Evolutionary conservation across 2,888 invertebrate species (phyloP), one percentile per base, ranked within the genome.

Genomic region (Morinoia aosen): DNA sequence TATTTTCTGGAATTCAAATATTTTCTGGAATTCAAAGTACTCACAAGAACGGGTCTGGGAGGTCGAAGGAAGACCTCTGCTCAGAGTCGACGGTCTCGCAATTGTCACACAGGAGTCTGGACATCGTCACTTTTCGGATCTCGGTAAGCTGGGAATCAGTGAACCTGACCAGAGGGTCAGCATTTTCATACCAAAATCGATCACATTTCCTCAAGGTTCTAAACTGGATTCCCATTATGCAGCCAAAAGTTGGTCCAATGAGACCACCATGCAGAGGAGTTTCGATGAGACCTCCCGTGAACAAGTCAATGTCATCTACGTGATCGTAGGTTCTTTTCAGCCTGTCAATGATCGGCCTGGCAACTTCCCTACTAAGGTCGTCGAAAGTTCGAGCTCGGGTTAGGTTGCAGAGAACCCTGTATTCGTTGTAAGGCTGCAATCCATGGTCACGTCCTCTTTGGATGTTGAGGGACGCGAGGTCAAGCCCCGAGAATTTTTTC

Each of bases 401-500:
- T 96, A 98, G 97, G 96, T 98, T 98, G 97, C 98, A 98, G 48
- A 97, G 96, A 33, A 97, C 97, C 58, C 98, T 97, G 97, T 97
- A 97, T 90, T 97, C 97, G 96, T 97, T 97, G 97, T 97, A 97
- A 0, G 97, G 97, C 40, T 97, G 97, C 7, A 97, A 96, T 11
- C 97, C 97, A 96, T 97, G 97, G 97, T 97, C 97, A 90, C 97
- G 97, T 58, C 97, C 97, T 97, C 99, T 98, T 97, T 99, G 99
- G 95, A 99, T 98, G 97, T 99, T 99, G 48, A 99, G 97, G 0
- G 99, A 98, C n/a, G 99, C 98, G 95, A 99, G 97, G 97, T 99
- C 99, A 96, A 99, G 98, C 16, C 99, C 99, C 0, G 99, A 99
- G 97, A 99, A 99, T 0, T 99, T 99, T 96, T 98, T 98, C 96